Evolutionary conservation across 2,888 invertebrate genomes (phyloP).

Genomic region (Zelleria hepariella): DNA sequence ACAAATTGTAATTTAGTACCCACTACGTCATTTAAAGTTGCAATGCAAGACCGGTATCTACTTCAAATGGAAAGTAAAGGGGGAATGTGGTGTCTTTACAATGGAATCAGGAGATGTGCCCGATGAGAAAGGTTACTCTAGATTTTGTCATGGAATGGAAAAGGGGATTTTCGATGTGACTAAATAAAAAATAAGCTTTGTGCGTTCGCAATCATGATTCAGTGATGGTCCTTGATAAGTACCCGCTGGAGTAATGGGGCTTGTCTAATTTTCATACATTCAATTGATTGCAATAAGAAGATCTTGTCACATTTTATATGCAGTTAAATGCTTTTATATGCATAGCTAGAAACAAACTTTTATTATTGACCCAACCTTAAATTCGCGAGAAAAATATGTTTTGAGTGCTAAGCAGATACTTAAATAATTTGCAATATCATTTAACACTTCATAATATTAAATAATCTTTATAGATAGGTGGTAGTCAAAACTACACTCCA

Average conservation of each 20-base stretch:
- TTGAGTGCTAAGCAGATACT: no score
- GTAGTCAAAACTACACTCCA: no score
- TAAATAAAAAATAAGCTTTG: not conserved
- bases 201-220: not conserved
- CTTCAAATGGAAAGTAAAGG: not conserved
- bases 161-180: not conserved
- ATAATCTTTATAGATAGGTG: no score
- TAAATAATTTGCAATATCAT: no score
- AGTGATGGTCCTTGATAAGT: not conserved
- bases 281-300: no score
- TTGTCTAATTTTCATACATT: not conserved
- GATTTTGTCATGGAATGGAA: not conserved
- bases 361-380: no score
- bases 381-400: no score
- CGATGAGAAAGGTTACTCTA: not conserved
- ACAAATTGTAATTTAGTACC: not conserved
- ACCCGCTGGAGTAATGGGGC: not conserved
- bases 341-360: no score
- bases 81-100: not conserved
- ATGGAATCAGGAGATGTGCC: not conserved
- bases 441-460: no score
- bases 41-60: not conserved
- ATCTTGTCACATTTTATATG: no score
- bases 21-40: not conserved
- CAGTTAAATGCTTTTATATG: no score